Percentiles rank a stretch among this genome's conserved stretches.
Conservation (phyloP, 2,797 vertebrate genomes). For the Strix occidentalis region DNA sequence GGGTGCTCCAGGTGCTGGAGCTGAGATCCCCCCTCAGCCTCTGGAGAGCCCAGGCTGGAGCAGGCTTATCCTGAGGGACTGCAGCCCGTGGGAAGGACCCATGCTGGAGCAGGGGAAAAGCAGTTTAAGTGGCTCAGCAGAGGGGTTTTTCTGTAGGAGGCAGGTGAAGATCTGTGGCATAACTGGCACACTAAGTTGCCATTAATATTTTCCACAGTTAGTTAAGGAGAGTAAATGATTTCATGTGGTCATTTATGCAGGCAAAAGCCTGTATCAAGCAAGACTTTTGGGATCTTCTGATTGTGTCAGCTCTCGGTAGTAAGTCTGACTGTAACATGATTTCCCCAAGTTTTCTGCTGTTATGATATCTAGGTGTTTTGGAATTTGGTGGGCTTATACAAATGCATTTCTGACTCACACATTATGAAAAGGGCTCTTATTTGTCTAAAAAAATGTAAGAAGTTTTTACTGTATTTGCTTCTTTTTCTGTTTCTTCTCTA, state of each 20-base stretch:
- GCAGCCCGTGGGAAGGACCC: background rate
- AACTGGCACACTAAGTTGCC: background rate
- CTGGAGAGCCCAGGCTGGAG: background rate
- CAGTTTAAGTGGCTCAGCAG: background rate
- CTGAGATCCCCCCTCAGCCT: background rate
- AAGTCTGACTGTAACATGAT: background rate
- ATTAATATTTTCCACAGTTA: background rate
- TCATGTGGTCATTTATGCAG: background rate
- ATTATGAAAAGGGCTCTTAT: background rate
- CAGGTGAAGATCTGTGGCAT: background rate
- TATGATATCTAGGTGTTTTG: background rate
- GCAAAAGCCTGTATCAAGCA: background rate
- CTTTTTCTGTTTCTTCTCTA: background rate
- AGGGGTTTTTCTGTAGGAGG: background rate
- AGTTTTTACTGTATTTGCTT: background rate
- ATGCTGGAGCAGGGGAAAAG: accelerated
- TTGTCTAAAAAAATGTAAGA: background rate
- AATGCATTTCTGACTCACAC: background rate
- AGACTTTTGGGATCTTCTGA: background rate
- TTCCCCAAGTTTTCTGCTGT: background rate
- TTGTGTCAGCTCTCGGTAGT: background rate
- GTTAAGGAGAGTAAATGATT: background rate
- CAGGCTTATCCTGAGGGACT: background rate
- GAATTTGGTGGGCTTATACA: background rate
- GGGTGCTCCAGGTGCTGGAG: too few species aligned